Conservation (phyloP, 2,797 vertebrate genomes). For the Alosa sapidissima region DNA sequence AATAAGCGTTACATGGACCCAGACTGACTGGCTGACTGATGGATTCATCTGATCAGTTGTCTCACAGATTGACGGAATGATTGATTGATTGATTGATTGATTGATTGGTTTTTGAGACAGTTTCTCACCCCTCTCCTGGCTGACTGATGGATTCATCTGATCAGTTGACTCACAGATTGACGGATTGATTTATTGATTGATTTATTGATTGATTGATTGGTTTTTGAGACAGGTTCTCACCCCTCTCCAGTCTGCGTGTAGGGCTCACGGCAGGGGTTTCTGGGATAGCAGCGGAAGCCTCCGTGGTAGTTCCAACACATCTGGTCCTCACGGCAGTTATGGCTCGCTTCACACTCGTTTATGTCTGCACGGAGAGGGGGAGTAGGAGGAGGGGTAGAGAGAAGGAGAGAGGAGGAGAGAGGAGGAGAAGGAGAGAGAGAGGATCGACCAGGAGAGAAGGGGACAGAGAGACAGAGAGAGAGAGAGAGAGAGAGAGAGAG, state of each 20-base stretch:
- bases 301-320: conserved; percentile 87
- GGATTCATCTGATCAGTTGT: too few species aligned
- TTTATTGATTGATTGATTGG: neutral
- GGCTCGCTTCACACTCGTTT: conserved; percentile 82
- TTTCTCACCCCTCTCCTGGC: conserved; percentile 83
- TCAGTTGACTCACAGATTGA: neutral
- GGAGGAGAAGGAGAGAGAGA: neutral
- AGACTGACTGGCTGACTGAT: neutral
- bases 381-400: neutral
- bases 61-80: too few species aligned
- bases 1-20: too few species aligned
- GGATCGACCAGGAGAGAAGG: too few species aligned
- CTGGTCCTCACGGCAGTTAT: conserved; percentile 81
- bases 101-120: neutral
- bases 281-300: conserved; percentile 84
- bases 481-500: neutral
- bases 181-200: neutral
- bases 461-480: neutral
- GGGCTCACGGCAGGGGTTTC: conserved; percentile 83
- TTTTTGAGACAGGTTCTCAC: conserved; percentile 67
- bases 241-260: conserved; percentile 81
- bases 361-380: conserved; percentile 67
- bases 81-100: neutral
- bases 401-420: neutral
- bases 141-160: neutral